Base-by-base conservation (phyloP, 2,113 vertebrate genomes). In the Phycodurus eques region DNA sequence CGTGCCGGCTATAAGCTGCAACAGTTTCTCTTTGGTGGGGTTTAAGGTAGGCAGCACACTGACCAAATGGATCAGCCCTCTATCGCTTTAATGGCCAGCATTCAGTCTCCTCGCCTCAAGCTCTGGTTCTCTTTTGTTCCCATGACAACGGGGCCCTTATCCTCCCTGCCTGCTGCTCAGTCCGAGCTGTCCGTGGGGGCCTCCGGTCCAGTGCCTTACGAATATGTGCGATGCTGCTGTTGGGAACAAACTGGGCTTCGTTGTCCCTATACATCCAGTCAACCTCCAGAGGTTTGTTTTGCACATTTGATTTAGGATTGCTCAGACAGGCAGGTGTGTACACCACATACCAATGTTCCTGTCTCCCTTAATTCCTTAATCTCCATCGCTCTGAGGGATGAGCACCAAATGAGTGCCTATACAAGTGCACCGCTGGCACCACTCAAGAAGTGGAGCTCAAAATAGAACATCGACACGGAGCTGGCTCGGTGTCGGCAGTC, bases 41-140 rank as follows among this genome's bases (percentile, higher is more conserved):
- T 57, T 77, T 82, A 75, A 79, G 69, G 76, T 78, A 59, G 71
- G 72, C 85, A 80, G 80, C 84, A 70, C 71, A 57, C 72, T 84
- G 79, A 80, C 83, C 80, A 73, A 74, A 64, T 80, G 76, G 79
- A 81, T 82, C 86, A 80, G 84, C 72, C 86, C 84, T 81, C 85
- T 83, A 69, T 77, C 80, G 91, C 75, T 80, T 82, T 83, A 83
- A 83, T 82, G 76, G 80, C 80, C 65, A 70, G 79, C 75, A 73
- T 84, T 85, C 83, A 80, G 81, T 79, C 76, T 80, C 81, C 82
- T 87, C 67, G 85, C 87, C 84, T 86, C 53, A 1, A 86, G 89
- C 84, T 60, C 81, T 78, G 87, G 84, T 87, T 90, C 82, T 80
- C 84, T 82, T 79, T 80, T 22, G 87, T 91, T 91, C 84, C 88